These are phyloP conservation scores for Drosophila hydei DNA, from an alignment of 1,140 invertebrate species.

Conservation along the genomic window DNA sequence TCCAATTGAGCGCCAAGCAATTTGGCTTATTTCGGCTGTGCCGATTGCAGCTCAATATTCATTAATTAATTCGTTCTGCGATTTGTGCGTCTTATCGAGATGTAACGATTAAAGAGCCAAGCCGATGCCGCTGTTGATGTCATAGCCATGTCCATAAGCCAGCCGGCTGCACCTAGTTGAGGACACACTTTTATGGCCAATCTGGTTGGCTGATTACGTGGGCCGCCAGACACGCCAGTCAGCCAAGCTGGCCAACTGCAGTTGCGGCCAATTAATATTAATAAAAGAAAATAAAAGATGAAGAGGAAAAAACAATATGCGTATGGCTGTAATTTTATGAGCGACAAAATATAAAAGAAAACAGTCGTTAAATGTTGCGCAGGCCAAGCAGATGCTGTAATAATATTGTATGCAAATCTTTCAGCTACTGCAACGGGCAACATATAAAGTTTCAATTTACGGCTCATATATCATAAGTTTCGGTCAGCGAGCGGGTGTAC, in stretches of 20 bases:
- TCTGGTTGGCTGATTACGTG: conserved; percentile 61
- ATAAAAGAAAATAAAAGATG: too few relatives aligned
- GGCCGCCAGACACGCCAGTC: conserved; percentile 30
- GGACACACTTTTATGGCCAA: conserved; percentile 71
- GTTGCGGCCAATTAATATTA: conserved; percentile 69
- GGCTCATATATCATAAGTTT: conserved; percentile 78
- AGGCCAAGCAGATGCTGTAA: conserved; percentile 69
- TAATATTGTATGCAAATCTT: conserved; percentile 79
- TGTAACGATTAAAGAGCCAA: conserved; percentile 18
- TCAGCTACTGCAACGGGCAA: conserved; percentile 41
- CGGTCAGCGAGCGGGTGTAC: conserved; percentile 46
- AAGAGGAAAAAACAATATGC: conserved; percentile 36
- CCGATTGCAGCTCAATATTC: conserved; percentile 13
- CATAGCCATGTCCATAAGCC: conserved; percentile 10
- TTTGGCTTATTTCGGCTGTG: conserved; percentile 36
- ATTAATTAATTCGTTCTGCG: conserved; percentile 71
- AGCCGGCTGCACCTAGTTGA: conserved; percentile 44
- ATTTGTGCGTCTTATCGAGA: conserved; percentile 52
- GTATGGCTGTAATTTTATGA: conserved; percentile 46
- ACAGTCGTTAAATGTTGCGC: conserved; percentile 71
- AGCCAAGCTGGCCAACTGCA: conserved; percentile 17
- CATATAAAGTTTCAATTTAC: conserved; percentile 81
- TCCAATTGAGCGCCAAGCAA: conserved; percentile 14
- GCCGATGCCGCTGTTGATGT: conserved; percentile 38
- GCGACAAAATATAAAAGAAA: conserved; percentile 43